Evolutionary conservation across 2,113 vertebrate species (phyloP).

Genomic region (Lipophrys pholis): DNA sequence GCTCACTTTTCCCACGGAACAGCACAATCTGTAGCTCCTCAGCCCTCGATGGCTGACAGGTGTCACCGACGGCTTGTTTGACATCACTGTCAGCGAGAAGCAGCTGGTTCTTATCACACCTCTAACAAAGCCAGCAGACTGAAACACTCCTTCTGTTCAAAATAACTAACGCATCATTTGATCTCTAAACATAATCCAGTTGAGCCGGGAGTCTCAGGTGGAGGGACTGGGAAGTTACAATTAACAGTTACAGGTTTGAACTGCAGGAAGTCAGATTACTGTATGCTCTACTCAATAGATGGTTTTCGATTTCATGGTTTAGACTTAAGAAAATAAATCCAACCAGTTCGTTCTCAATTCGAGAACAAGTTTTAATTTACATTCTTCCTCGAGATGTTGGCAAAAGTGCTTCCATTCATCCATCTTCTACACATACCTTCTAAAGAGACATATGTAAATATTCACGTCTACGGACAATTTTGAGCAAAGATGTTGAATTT

Average conservation of each 20-base stretch:
- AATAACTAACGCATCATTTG: conserved; percentile 43
- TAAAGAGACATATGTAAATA: too few relatives aligned
- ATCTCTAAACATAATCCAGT: conserved; percentile 44
- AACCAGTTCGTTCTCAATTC: too few relatives aligned
- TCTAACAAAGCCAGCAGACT: conserved; percentile 25
- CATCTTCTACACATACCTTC: too few relatives aligned
- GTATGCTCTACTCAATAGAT: conserved; percentile 15
- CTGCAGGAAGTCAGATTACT: conserved; percentile 27
- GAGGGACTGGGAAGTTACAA: conserved; percentile 7
- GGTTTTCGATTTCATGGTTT: conserved; percentile 11
- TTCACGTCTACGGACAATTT: too few relatives aligned
- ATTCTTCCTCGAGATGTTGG: too few relatives aligned
- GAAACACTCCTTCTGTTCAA: conserved; percentile 20
- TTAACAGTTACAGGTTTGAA: conserved; percentile 4
- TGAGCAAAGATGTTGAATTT: too few relatives aligned
- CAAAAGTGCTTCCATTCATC: too few relatives aligned
- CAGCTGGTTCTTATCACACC: conserved; percentile 56
- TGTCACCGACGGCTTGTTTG: conserved; percentile 48
- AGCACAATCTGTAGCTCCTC: conserved; percentile 12
- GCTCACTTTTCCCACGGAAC: background rate
- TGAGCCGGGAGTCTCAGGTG: conserved; percentile 26
- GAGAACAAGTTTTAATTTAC: too few relatives aligned
- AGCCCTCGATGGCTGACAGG: conserved; percentile 43
- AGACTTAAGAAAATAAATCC: too few relatives aligned
- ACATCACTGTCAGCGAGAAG: conserved; percentile 42